Percentiles rank a stretch among this genome's conserved stretches.
Evolutionary conservation across 1,140 invertebrate genomes (phyloP).

Genomic region (Lepidostoma basale): DNA sequence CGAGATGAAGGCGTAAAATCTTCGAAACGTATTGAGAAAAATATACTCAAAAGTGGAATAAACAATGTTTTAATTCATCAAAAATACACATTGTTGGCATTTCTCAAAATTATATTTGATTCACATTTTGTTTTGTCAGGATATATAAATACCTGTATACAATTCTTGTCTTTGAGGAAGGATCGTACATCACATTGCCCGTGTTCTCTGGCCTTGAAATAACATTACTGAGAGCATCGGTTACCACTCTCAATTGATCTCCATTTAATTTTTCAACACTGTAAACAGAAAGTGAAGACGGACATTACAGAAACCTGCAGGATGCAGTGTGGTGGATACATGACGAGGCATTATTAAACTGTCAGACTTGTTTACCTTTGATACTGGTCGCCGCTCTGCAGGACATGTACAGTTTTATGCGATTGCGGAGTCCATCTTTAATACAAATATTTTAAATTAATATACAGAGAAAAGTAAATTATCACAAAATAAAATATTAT

Average conservation of each 20-base stretch:
- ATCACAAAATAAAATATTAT: not conserved
- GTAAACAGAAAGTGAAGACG: not conserved
- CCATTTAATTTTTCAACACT: slow-evolving; percentile 37
- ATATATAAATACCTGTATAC: slow-evolving; percentile 17
- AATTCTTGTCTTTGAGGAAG: slow-evolving; percentile 33
- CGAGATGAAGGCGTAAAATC: no score
- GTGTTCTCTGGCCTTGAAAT: slow-evolving; percentile 25
- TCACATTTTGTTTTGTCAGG: no score
- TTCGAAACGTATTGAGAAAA: no score
- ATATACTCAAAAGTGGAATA: no score
- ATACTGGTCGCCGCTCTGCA: slow-evolving; percentile 33
- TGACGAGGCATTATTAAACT: no score
- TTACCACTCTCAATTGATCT: slow-evolving; percentile 35
- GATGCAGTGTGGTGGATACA: no score
- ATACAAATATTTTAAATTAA: no score
- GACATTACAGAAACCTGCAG: no score
- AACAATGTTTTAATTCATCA: no score
- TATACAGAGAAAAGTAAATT: no score
- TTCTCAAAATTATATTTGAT: no score
- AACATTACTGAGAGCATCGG: slow-evolving; percentile 25
- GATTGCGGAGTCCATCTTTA: slow-evolving; percentile 26
- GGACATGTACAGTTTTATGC: slow-evolving; percentile 30
- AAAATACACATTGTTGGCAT: no score
- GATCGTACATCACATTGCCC: slow-evolving; percentile 34
- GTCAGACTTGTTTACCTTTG: slow-evolving; percentile 41